Base-by-base conservation (phyloP, 2,888 invertebrate genomes). In the Stenchaetothrips biformis region DNA sequence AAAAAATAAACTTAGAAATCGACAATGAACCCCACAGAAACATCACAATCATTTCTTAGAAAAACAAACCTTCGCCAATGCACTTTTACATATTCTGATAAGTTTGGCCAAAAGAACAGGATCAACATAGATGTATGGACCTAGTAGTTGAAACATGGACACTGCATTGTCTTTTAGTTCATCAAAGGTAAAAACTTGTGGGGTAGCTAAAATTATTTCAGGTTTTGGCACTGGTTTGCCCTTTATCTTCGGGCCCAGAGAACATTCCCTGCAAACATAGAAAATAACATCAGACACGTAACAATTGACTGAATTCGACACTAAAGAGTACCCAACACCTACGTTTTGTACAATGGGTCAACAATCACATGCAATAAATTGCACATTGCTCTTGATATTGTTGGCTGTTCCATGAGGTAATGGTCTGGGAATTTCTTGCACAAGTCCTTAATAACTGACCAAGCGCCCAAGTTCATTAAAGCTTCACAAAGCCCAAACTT, bases 401-500 rank as follows among this genome's bases (percentile, higher is more conserved):
- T 93, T 79, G 93, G 91, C 85, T 94, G 92, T 62, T 94, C 92
- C 82, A 95, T 91, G 13, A 93, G 91, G 83, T 92, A 92, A 86
- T 92, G 92, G 81, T 93, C 92, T 0, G 99, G 99, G 82, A 99
- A 88, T 80, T 94, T 90, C 83, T 92, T 92, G 48, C 95, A 92
- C 81, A 99, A 89, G 83, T 90, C 89, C 82, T 92, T 90, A 4
- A 96, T 96, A 85, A 94, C 94, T 25, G 92, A 90, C 98, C 98
- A 99, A 84, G 96, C 96, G 1, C 96, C 97, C 83, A 97, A 92
- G 82, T 92, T 91, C 11, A 99, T 86, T 79, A 98, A 88, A 0
- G 97, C 96, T 86, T 97, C 95, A 84, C 96, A 94, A 47, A 99
- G 89, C 48, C 97, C 95, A 84, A 98, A 91, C 88, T 99, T 99